Percentiles rank a stretch among this genome's conserved stretches.
Evolutionary conservation across 2,113 vertebrate species (phyloP).

Genomic region (Mormoops blainvillei): DNA sequence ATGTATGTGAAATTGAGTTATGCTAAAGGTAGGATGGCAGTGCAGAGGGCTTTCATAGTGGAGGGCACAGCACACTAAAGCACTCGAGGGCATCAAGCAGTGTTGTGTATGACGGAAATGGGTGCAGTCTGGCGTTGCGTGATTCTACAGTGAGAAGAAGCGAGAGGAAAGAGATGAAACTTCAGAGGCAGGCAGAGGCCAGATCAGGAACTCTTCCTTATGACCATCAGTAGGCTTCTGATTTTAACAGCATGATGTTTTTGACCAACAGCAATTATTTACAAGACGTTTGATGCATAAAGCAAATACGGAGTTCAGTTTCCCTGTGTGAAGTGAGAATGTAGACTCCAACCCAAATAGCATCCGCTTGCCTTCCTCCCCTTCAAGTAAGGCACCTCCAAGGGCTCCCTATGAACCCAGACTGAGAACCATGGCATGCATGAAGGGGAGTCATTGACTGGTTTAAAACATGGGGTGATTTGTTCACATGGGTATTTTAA

Average conservation of each 20-base stretch:
- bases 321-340: not conserved
- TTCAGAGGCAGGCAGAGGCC: not conserved
- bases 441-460: not conserved
- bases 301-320: not conserved
- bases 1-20: not conserved
- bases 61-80: not conserved
- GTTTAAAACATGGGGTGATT: not conserved
- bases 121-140: not conserved
- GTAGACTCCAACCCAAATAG: not conserved
- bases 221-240: not conserved
- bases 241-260: not conserved
- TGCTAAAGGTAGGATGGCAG: not conserved
- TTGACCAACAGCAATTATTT: not conserved
- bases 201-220: not conserved
- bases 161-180: not conserved
- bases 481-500: not conserved
- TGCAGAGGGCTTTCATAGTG: not conserved
- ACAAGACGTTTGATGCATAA: not conserved
- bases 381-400: not conserved
- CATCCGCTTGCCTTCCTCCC: not conserved
- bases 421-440: not conserved
- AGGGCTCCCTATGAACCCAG: not conserved
- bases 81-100: not conserved
- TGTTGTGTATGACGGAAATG: not conserved
- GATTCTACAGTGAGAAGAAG: not conserved